Base-by-base conservation (phyloP, 2,797 vertebrate species). In the Pangasius sanitwongsei region DNA sequence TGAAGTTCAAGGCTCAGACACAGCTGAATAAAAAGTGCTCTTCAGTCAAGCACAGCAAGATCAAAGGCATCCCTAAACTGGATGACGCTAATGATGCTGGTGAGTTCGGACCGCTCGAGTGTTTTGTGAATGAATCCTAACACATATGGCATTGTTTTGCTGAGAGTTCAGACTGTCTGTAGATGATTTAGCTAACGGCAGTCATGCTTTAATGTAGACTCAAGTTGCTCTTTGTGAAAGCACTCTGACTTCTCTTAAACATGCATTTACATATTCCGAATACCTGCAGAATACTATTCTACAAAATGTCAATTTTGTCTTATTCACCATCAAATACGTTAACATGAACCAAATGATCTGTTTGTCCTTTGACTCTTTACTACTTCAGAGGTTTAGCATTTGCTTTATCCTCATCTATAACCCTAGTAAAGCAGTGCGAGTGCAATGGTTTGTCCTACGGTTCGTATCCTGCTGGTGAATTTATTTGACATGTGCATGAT, bases 21-120 rank as follows among this genome's bases (percentile, higher is more conserved):
- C 97, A 98, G 90, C 94, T 98, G 86, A 98, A 98, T 92, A 98
- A 98, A 94, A 98, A 98, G 89, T 98, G 97, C 93, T 98, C 97
- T 3, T 97, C 97, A 0, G 97, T 98, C 93, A 98, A 98, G 89
- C 95, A 98, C 90, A 98, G 97, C 94, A 98, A 98, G 96, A 98
- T 98, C 92, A 98, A 98, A 92, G 97, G 97, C 92, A 98, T 98
- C 94, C 97, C 97, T 0, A 98, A 98, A 92, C 93, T 98, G 93
- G 97, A 98, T 90, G 97, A 98, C 87, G 97, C 97, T 90, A 98
- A 98, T 84, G 97, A 98, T 94, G 97, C 97, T 90, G 97, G 97
- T 98, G 95, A 94, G 97, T 91, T 63, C 74, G 74, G 88, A 44
- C 67, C n/a, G 1, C n/a, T 37, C 7, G 15, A 18, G 13, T 48